Conservation (phyloP, 1,140 invertebrate genomes). For the Ceratoteleas bidentatus region DNA sequence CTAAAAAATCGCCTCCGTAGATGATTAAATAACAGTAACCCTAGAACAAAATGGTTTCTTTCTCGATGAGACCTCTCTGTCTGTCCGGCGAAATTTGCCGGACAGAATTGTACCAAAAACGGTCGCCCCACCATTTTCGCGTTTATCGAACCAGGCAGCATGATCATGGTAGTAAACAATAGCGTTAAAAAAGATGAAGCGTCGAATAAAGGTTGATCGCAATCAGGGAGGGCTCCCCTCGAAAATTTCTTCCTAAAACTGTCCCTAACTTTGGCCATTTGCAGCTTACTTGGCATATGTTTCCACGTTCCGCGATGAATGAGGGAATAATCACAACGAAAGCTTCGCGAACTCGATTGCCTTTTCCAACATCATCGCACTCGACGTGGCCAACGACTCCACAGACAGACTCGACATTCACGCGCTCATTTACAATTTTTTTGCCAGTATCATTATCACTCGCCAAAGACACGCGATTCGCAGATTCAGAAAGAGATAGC, state of each 20-base stretch:
- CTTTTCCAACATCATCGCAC: slow-evolving; percentile 27
- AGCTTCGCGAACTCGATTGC: slow-evolving; percentile 15
- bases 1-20: slow-evolving; percentile 3
- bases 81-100: slow-evolving; percentile 3
- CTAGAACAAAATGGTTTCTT: slow-evolving; percentile 29
- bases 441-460: too few relatives aligned
- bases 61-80: slow-evolving; percentile 24
- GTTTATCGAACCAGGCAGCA: slow-evolving; percentile 40
- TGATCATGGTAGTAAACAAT: neutral
- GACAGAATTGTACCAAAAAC: neutral
- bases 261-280: slow-evolving; percentile 55
- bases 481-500: neutral
- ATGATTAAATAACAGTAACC: slow-evolving; percentile 42
- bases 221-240: slow-evolving; percentile 3
- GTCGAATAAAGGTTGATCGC: neutral
- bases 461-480: too few relatives aligned
- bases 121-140: too few relatives aligned
- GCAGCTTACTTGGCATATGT: slow-evolving; percentile 54
- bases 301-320: slow-evolving; percentile 40
- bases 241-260: slow-evolving; percentile 35
- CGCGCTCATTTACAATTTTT: neutral
- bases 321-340: slow-evolving; percentile 43
- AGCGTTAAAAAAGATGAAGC: neutral
- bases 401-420: neutral
- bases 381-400: slow-evolving; percentile 35